A percentile compares a stretch with the other conserved stretches of the same genome.
These are phyloP conservation scores for Lochmaea capreae DNA, from an alignment of 2,888 invertebrate species.

Conservation along the genomic window DNA sequence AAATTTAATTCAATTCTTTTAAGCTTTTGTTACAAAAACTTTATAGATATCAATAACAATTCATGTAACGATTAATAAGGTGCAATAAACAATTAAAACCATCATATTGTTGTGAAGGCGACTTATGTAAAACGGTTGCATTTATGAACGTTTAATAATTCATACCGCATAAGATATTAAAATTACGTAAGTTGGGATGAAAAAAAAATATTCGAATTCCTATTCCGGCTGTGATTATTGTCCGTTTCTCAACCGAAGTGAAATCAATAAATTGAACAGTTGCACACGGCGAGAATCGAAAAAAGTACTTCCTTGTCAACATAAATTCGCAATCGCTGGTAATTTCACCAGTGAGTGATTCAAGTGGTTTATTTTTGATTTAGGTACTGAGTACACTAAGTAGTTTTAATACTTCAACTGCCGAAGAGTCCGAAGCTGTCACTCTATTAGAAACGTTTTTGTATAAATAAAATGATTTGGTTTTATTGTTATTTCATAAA, in stretches of 20 bases:
- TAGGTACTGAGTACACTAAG: too few relatives aligned
- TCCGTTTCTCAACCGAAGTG: slow-evolving; percentile 33
- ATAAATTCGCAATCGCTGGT: slow-evolving; percentile 17
- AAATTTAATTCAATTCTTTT: too few relatives aligned
- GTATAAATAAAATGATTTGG: background rate
- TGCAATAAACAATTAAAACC: background rate
- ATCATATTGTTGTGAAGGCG: background rate
- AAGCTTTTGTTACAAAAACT: background rate
- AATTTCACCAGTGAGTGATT: slow-evolving; percentile 16
- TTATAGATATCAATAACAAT: background rate
- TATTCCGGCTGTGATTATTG: slow-evolving; percentile 23
- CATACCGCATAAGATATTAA: slow-evolving; percentile 1
- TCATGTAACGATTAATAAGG: background rate
- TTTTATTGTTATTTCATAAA: slow-evolving; percentile 11
- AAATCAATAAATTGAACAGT: slow-evolving; percentile 35
- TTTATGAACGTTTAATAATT: background rate
- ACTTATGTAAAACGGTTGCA: background rate
- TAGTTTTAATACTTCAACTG: too few relatives aligned
- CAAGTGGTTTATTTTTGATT: too few relatives aligned
- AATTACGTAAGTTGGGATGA: slow-evolving; percentile 2
- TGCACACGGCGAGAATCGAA: slow-evolving; percentile 17
- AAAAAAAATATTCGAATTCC: slow-evolving; percentile 23
- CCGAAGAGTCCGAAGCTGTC: too few relatives aligned
- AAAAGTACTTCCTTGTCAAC: slow-evolving; percentile 29
- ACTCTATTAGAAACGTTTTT: too few relatives aligned